A percentile compares a stretch with the other conserved stretches of the same genome.
Evolutionary conservation across 2,888 invertebrate species (phyloP).

Genomic region (Machimus rusticus): DNA sequence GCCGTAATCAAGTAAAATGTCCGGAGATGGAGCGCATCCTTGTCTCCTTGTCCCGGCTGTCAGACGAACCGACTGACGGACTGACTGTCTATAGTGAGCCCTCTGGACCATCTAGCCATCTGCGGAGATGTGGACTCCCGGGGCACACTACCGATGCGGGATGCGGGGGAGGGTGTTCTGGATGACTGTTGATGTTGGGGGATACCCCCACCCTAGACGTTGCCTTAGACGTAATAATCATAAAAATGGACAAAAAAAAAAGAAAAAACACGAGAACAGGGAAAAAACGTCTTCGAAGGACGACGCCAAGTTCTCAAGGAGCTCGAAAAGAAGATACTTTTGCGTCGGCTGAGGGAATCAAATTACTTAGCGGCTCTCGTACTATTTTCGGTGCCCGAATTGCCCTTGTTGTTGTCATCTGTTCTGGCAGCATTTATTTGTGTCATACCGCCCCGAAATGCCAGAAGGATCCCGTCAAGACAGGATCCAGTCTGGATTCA

Average conservation of each 20-base stretch:
- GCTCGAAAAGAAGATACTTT: not conserved
- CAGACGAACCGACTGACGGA: conserved; percentile 2
- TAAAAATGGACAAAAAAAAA: not conserved
- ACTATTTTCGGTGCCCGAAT: not conserved
- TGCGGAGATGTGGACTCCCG: not conserved
- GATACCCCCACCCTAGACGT: not conserved
- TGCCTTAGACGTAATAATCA: not conserved
- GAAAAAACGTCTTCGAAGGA: not conserved
- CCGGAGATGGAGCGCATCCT: not conserved
- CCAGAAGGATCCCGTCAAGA: not conserved
- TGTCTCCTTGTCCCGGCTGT: not conserved
- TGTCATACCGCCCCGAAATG: not conserved
- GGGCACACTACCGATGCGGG: not conserved
- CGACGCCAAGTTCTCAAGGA: not conserved
- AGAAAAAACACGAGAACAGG: not conserved
- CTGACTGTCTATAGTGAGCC: conserved; percentile 1
- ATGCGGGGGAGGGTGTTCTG: not conserved
- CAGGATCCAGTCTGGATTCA: not conserved
- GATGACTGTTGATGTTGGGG: not conserved
- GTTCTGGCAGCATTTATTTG: not conserved
- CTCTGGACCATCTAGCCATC: not conserved
- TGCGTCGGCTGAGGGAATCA: not conserved
- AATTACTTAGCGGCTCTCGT: conserved; percentile 4
- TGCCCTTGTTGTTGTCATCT: not conserved
- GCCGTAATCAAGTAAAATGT: conserved; percentile 29